Percentiles rank a stretch among this genome's conserved stretches.
Evolutionary conservation across 2,113 vertebrate genomes (phyloP).

Genomic region (Bolborhynchus lineola): DNA sequence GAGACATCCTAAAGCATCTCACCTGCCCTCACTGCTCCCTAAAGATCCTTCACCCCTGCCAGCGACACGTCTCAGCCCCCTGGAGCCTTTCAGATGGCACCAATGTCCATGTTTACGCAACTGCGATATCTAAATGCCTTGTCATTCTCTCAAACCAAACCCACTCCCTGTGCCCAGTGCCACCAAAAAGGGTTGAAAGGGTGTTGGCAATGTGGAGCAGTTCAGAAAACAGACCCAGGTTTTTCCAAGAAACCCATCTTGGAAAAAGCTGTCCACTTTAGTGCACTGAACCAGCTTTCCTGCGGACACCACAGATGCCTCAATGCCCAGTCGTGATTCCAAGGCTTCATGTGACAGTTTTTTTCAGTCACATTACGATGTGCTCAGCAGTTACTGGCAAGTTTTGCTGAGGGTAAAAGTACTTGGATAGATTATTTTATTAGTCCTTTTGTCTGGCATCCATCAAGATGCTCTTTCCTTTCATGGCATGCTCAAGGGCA

Average conservation of each 20-base stretch:
- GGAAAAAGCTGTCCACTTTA: background rate
- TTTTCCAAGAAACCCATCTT: background rate
- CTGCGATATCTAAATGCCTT: background rate
- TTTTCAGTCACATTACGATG: slow-evolving; percentile 4
- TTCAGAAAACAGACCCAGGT: background rate
- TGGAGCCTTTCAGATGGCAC: background rate
- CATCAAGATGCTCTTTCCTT: background rate
- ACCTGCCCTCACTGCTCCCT: background rate
- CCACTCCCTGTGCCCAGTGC: background rate
- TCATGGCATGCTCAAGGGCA: background rate
- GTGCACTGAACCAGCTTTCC: background rate
- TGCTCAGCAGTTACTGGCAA: slow-evolving; percentile 8
- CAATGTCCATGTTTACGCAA: background rate
- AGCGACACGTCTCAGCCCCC: background rate
- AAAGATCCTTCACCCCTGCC: background rate
- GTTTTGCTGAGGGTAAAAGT: background rate
- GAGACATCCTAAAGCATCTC: background rate
- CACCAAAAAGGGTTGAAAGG: background rate
- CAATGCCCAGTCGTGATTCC: background rate
- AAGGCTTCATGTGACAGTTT: background rate
- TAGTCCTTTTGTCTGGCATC: background rate
- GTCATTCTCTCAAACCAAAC: background rate
- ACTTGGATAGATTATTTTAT: slow-evolving; percentile 12
- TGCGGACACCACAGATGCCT: background rate
- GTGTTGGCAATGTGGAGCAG: background rate